Evolutionary conservation across 2,113 vertebrate species (phyloP), one percentile per base, ranked within the genome.

Genomic region (Myiozetetes cayanensis): DNA sequence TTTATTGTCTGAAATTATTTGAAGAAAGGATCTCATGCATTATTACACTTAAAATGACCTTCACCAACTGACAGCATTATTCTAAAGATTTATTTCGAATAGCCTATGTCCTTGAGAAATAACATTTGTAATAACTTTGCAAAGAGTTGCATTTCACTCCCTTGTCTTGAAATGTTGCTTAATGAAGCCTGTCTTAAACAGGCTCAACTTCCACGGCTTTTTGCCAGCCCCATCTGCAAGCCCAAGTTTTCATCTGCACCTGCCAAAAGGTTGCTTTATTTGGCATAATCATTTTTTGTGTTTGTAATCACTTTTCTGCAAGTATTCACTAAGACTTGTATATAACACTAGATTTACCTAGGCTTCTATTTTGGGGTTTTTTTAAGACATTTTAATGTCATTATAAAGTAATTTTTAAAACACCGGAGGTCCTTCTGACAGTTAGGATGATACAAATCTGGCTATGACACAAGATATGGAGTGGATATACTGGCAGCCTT

Each of bases 151-250:
- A 65, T 85, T 81, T 87, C 37, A 50, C 56, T 92, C 44, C 16
- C 41, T 37, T 70, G 66, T 37, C 35, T 66, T 89, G 70, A 93
- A 88, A 87, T 72, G 85, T 65, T 90, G 80, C 49, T 93, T 94
- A 95, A 96, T 90, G 86, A 92, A 46, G 61, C 90, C 73, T 85
- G 18, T 87, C 93, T 78, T 61, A 75, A 87, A 89, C 5, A 37
- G 44, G 43, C 37, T 86, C 35, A 78, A 16, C 9, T 71, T 23
- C 49, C 66, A 74, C n/a, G 79, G 85, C 85, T 89, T 84, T 85
- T 86, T 92, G 88, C 86, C 90, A 96, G 39, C 52, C 35, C 35
- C 75, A 27, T 84, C 63, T 52, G 9, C 52, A 49, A 86, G 61
- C 43, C 28, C 1, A 0, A 55, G 49, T 73, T 89, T 90, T 87